Evolutionary conservation across 2,888 invertebrate genomes (phyloP).

Genomic region (Melanostoma scalare): DNA sequence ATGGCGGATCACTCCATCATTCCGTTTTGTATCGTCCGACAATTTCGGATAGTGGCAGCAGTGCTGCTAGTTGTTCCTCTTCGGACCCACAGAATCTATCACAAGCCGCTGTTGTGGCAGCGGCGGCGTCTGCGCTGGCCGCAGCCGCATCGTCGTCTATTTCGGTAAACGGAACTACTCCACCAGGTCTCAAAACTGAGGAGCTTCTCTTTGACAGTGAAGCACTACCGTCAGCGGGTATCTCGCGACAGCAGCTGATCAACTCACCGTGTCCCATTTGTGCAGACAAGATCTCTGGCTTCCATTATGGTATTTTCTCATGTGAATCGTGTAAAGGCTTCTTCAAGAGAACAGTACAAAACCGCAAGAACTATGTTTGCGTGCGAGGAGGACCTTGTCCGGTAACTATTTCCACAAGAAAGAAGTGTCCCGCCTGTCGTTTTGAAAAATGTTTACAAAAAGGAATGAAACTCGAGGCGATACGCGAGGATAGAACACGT

Average conservation of each 20-base stretch:
- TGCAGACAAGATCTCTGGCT: slow-evolving; percentile 97
- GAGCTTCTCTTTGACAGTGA: slow-evolving; percentile 77
- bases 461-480: slow-evolving; percentile 99
- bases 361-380: slow-evolving; percentile 98
- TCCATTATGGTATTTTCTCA: slow-evolving; percentile 98
- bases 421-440: slow-evolving; percentile 98
- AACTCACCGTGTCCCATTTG: slow-evolving; percentile 97
- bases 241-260: slow-evolving; percentile 93
- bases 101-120: slow-evolving; percentile 78
- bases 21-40: slow-evolving; percentile 84
- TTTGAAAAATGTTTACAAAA: slow-evolving; percentile 97
- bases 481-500: slow-evolving; percentile 95
- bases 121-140: slow-evolving; percentile 67
- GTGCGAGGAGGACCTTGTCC: slow-evolving; percentile 94
- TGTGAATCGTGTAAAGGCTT: slow-evolving; percentile 99
- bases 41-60: slow-evolving; percentile 75
- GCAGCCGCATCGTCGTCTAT: slow-evolving; percentile 68
- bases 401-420: slow-evolving; percentile 95
- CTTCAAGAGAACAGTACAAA: slow-evolving; percentile 99
- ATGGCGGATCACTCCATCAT: slow-evolving; percentile 82
- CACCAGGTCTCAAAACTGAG: slow-evolving; percentile 73
- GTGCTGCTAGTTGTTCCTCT: slow-evolving; percentile 69
- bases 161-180: slow-evolving; percentile 72
- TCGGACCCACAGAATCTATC: slow-evolving; percentile 72
- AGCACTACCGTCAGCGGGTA: slow-evolving; percentile 86